Base-by-base conservation (phyloP, 2,113 vertebrate genomes). In the Crotalus viridis region DNA sequence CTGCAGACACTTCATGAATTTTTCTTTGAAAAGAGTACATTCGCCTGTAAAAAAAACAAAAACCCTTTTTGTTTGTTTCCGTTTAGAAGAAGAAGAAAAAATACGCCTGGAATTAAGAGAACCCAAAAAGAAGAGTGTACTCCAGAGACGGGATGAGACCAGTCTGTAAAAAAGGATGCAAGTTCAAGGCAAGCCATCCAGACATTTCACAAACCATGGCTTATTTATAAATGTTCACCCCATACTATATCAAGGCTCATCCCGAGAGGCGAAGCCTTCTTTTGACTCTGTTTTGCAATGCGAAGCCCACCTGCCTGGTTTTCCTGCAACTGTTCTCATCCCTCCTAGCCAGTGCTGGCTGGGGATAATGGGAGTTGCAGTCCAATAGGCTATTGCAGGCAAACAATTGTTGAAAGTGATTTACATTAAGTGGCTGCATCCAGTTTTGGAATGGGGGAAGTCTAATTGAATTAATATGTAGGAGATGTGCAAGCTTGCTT, bases 21-120 rank as follows among this genome's bases (percentile, higher is more conserved):
- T 98, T 90, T 99, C 98, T 96, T 99, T 99, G 91, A 99, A 99
- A 85, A 85, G 92, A 93, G 98, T 98, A 93, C 98, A 99, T 96
- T 99, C 99, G 59, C 99, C 99, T 99, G 94, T 3, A 93, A 6
- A 87, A 55, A 51, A 95, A 33, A 69, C 39, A 88, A 64, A 59
- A 33, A 89, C 12, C 0, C 15, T 48, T 56, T 28, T 88, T 39
- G 2, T 39, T 74, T 3, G n/a, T 3, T 7, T 33, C 17, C 15
- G 5, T 74, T 81, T 81, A 19, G 15, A 81, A 19, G 15, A 9
- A 61, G 54, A 74, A 9, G 26, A 13, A 19, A 46, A 48, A 46
- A 69, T 5, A 51, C 3, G 15, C 24, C 39, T 55, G 52, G 39
- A 24, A 56, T 56, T n/a, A 81, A 74, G 64, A 33, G n/a, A 0